Percentiles rank a stretch among this genome's conserved stretches.
These are phyloP conservation scores for Abramis brama DNA, from an alignment of 2,113 vertebrate species.

Conservation along the genomic window DNA sequence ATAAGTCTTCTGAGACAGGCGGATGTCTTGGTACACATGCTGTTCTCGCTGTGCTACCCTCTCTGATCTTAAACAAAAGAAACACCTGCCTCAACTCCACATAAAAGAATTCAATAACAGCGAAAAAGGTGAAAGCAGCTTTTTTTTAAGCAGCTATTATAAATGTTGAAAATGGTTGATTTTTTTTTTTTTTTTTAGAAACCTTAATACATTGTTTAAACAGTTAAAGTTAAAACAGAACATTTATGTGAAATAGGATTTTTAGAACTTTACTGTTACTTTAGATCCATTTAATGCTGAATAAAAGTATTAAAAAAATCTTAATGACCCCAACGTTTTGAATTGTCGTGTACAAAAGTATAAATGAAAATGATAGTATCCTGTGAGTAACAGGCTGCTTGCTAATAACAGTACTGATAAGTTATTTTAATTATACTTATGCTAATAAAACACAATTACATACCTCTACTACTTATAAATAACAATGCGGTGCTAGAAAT, in stretches of 20 bases:
- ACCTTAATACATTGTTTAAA: no score
- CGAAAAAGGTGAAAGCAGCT: not conserved
- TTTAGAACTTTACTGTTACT: not conserved
- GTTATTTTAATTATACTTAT: not conserved
- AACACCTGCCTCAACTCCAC: slow-evolving; percentile 36
- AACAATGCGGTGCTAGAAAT: not conserved
- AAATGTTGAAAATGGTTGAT: no score
- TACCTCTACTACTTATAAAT: not conserved
- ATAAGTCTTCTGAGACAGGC: slow-evolving; percentile 56
- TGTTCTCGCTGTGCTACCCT: slow-evolving; percentile 23
- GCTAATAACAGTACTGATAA: no score
- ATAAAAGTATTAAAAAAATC: not conserved
- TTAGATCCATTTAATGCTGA: not conserved
- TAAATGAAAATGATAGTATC: no score
- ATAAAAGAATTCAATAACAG: not conserved
- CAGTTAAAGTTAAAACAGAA: not conserved
- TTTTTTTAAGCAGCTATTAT: no score
- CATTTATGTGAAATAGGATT: not conserved
- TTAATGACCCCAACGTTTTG: not conserved
- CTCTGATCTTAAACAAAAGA: slow-evolving; percentile 36
- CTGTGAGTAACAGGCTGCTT: no score
- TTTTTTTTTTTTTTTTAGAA: no score
- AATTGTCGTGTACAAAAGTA: not conserved
- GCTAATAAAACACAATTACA: not conserved
- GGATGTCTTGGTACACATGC: not conserved